These are phyloP conservation scores for Amblyopsis rosae DNA, from an alignment of 2,113 vertebrate species.

Conservation along the genomic window DNA sequence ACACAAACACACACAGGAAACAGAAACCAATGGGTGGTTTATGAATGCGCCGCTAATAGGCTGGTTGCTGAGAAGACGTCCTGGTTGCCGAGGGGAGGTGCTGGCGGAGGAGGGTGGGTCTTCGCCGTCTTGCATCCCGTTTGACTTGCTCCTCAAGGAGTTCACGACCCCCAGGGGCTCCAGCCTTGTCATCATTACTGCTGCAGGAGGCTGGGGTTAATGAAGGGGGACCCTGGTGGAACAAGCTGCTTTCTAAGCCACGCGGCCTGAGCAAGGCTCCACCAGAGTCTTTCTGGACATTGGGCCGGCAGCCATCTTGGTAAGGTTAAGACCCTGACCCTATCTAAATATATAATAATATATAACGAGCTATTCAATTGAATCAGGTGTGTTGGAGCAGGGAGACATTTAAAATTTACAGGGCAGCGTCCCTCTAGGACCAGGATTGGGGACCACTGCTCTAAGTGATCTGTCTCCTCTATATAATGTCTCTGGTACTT, in stretches of 20 bases:
- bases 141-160: slow-evolving; percentile 81
- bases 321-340: too few species aligned
- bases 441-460: too few species aligned
- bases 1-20: slow-evolving; percentile 8
- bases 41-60: slow-evolving; percentile 47
- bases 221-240: slow-evolving; percentile 79
- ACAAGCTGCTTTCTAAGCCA: slow-evolving; percentile 68
- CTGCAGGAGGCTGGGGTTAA: slow-evolving; percentile 74
- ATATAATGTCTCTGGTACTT: too few species aligned
- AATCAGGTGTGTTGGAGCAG: too few species aligned
- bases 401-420: too few species aligned
- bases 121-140: slow-evolving; percentile 72
- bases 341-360: too few species aligned
- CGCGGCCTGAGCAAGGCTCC: neutral
- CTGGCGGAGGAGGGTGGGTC: slow-evolving; percentile 62
- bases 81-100: slow-evolving; percentile 29
- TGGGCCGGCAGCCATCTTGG: too few species aligned
- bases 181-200: slow-evolving; percentile 81
- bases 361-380: too few species aligned
- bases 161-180: slow-evolving; percentile 67
- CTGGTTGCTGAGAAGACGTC: neutral
- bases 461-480: too few species aligned
- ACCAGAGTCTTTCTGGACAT: too few species aligned
- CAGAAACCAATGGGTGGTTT: slow-evolving; percentile 35
- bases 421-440: too few species aligned